Conservation (phyloP, 2,888 invertebrate species). For the Tenthredo scrophulariae region DNA sequence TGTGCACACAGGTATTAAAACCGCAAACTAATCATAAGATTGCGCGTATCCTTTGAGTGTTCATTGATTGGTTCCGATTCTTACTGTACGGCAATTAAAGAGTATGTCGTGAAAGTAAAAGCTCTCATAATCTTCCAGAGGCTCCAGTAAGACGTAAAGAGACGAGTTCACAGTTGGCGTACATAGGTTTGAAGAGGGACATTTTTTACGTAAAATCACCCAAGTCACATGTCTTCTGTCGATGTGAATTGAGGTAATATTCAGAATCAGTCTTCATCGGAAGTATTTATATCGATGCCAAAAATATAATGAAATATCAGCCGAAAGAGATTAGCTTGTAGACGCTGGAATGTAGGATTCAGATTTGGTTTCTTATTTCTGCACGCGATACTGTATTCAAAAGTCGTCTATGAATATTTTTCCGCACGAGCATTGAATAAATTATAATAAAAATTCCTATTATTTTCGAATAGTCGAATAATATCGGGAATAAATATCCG, state of each 20-base stretch:
- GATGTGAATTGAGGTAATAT: background rate
- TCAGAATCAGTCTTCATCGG: background rate
- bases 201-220: background rate
- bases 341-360: background rate
- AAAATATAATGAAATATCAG: background rate
- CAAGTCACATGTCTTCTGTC: background rate
- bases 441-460: background rate
- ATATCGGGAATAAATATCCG: background rate
- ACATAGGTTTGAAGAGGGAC: background rate
- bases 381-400: background rate
- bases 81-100: background rate
- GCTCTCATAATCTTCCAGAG: background rate
- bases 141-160: background rate
- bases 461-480: background rate
- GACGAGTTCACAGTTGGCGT: background rate
- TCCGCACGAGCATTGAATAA: background rate
- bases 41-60: background rate
- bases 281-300: background rate
- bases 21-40: slow-evolving; percentile 1
- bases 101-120: slow-evolving; percentile 35
- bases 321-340: background rate
- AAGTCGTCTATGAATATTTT: background rate
- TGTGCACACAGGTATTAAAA: background rate
- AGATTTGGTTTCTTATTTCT: background rate
- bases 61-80: slow-evolving; percentile 17